phyloP scores from a whole-genome alignment of 2,113 vertebrate species.

The Martes martes region DNA sequence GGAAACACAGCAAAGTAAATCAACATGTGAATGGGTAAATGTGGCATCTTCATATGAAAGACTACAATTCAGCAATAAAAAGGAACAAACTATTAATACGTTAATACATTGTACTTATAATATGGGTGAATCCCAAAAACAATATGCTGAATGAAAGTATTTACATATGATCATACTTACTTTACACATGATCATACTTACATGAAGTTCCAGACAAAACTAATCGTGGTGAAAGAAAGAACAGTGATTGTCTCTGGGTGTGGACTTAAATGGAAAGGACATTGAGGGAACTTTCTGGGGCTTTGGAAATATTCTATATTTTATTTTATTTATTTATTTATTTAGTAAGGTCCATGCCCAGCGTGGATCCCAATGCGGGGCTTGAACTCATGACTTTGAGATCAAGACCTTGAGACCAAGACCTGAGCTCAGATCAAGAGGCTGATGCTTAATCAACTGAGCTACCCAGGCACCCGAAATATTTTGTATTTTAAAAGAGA shows the following conservation, averaged over 20 bases:
- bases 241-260: background rate
- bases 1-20: background rate
- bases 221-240: background rate
- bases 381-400: background rate
- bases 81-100: background rate
- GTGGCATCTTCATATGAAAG: background rate
- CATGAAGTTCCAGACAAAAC: background rate
- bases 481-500: background rate
- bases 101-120: background rate
- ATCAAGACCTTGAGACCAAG: background rate
- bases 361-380: background rate
- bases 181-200: background rate
- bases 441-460: background rate
- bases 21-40: background rate
- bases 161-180: background rate
- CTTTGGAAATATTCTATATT: background rate
- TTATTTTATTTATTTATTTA: background rate
- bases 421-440: background rate
- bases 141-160: background rate
- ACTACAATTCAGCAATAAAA: background rate
- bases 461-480: background rate
- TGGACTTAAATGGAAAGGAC: background rate
- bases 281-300: background rate
- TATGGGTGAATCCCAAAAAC: background rate
- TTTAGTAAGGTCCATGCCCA: background rate